Percentiles rank a stretch among this genome's conserved stretches.
Conservation (phyloP, 2,888 invertebrate genomes). For the Therioaphis trifolii region DNA sequence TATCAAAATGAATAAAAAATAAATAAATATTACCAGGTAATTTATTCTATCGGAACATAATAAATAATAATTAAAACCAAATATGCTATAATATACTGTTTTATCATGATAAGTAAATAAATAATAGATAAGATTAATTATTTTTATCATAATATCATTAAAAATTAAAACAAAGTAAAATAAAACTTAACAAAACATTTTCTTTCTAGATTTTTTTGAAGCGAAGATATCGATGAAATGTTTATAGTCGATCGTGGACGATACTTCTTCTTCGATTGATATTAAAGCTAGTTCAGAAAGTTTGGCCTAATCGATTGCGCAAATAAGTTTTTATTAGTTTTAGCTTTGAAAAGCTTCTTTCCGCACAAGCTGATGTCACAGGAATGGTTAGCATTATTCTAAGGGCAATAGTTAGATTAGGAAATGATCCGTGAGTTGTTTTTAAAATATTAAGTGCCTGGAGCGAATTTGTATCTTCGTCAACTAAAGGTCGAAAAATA, state of each 20-base stretch:
- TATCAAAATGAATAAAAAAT: too few species aligned
- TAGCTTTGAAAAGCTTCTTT: too few species aligned
- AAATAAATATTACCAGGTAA: too few species aligned
- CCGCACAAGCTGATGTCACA: constrained; percentile 27
- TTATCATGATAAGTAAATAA: background rate
- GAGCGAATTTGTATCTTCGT: too few species aligned
- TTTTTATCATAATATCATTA: background rate
- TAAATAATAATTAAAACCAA: too few species aligned
- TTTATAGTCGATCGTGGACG: constrained; percentile 14
- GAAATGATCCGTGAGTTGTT: background rate
- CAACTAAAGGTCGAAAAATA: background rate
- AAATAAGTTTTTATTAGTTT: constrained; percentile 10
- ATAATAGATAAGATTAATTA: background rate
- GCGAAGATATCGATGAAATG: background rate
- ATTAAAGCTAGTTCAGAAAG: background rate
- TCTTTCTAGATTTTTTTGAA: constrained; percentile 27
- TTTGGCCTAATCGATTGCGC: background rate
- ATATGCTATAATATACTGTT: too few species aligned
- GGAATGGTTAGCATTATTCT: constrained; percentile 16
- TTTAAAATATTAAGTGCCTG: constrained; percentile 10
- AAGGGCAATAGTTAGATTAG: constrained; percentile 7
- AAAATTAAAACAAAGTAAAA: background rate
- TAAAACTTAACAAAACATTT: constrained; percentile 20
- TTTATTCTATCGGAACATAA: too few species aligned
- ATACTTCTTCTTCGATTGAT: constrained; percentile 36